These are phyloP conservation scores for Pseudonaja textilis DNA, from an alignment of 2,113 vertebrate genomes.

Conservation along the genomic window DNA sequence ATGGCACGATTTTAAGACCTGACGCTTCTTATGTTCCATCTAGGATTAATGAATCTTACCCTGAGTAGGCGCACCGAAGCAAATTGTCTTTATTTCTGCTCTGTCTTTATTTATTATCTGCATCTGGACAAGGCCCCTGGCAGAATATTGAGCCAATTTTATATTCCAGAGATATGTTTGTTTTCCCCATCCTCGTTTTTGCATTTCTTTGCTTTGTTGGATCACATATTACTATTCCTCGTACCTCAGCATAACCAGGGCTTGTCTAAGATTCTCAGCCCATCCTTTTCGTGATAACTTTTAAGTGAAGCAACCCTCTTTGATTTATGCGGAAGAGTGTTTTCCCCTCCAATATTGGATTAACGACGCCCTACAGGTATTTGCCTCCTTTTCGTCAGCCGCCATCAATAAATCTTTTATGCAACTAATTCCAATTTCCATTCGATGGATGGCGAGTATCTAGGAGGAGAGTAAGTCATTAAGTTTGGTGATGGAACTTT, in stretches of 20 bases:
- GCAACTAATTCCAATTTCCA: constrained; percentile 15
- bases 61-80: too few species aligned
- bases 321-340: not conserved
- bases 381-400: not conserved
- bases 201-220: not conserved
- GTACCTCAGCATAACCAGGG: not conserved
- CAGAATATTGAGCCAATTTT: not conserved
- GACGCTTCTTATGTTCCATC: not conserved
- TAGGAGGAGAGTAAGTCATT: constrained; percentile 33
- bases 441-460: constrained; percentile 20
- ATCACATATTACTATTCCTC: not conserved
- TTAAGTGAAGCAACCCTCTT: not conserved
- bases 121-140: not conserved
- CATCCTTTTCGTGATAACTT: not conserved
- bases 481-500: constrained; percentile 33
- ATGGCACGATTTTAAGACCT: not conserved
- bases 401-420: constrained; percentile 1
- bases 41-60: too few species aligned
- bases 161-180: not conserved
- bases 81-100: not conserved
- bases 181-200: not conserved
- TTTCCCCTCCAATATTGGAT: constrained; percentile 9
- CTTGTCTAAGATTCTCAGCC: not conserved
- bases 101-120: not conserved
- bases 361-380: not conserved